Percentiles rank a stretch among this genome's conserved stretches.
These are phyloP conservation scores for Eupeodes luniger DNA, from an alignment of 2,888 invertebrate species.

Conservation along the genomic window DNA sequence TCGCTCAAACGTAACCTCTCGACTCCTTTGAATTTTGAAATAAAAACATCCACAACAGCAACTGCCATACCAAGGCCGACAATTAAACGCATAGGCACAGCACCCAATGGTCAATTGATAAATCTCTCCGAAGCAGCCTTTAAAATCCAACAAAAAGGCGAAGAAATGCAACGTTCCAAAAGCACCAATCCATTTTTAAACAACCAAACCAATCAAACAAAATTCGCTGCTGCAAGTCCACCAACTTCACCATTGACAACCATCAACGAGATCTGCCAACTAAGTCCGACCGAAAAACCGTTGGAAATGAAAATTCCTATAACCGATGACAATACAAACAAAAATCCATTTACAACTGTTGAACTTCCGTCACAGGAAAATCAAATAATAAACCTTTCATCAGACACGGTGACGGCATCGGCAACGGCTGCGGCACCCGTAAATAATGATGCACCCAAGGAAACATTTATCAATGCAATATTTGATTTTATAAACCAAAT, in stretches of 20 bases:
- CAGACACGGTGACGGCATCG: not conserved
- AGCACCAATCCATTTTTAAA: conserved; percentile 83
- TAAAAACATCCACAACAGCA: conserved; percentile 77
- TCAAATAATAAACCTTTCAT: conserved; percentile 25
- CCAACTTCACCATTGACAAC: conserved; percentile 69
- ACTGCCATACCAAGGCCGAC: conserved; percentile 82
- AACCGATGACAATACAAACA: conserved; percentile 65
- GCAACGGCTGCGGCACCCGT: conserved; percentile 3
- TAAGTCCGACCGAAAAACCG: conserved; percentile 52
- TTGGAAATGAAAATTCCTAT: conserved; percentile 39
- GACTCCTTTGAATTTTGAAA: conserved; percentile 77
- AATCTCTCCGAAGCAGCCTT: conserved; percentile 63
- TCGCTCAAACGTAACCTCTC: conserved; percentile 79
- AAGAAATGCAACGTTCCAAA: conserved; percentile 55
- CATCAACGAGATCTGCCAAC: conserved; percentile 58
- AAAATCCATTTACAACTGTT: conserved; percentile 68
- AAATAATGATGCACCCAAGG: conserved; percentile 55
- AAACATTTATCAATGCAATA: conserved; percentile 54
- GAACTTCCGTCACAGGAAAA: conserved; percentile 26
- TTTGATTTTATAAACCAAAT: conserved; percentile 69
- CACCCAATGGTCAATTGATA: conserved; percentile 78
- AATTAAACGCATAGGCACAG: conserved; percentile 81
- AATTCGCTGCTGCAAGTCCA: conserved; percentile 53
- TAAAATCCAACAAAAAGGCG: conserved; percentile 65
- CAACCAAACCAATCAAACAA: conserved; percentile 76